Base-by-base conservation (phyloP, 1,140 invertebrate genomes). In the Macrosteles quadrilineatus region DNA sequence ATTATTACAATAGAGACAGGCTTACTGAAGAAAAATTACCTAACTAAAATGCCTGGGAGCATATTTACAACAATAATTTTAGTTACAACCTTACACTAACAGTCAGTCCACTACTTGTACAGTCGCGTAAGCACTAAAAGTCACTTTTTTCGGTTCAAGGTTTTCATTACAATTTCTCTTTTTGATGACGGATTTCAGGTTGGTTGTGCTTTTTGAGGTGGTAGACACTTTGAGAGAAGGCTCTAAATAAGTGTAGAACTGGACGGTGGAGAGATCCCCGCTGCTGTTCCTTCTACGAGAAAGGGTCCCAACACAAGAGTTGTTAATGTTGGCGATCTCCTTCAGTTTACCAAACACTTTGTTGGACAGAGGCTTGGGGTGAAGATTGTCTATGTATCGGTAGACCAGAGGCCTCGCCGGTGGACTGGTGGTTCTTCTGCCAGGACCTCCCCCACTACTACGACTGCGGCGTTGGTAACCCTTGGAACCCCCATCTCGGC, bases 131-230 rank as follows among this genome's bases (percentile, higher is more conserved):
- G 75, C 75, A 64, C 75, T 76, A 53, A 76, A 76, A 11, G 75
- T 76, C 14, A 76, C 75, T 70, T 76, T 76, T 67, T 76, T 76
- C 2, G 75, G 75, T 50, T 76, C 75, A 17, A 64, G n/a, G 40
- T 70, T 70, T 17, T 73, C 68, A 1, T 74, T 59, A 23, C 21
- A 29, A 25, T 29, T 59, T 23, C 27, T 59, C 23, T 59, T 59
- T 25, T 77, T 77, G 27, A 77, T 77, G 3, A 77, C 73, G 17
- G 73, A 73, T 62, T 76, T 76, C 3, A 76, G 67, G 45, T 73
- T 73, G 1, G 69, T 65, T 6, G 72, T 63, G 25, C 68, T 69
- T 64, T 72, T 75, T 25, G 68, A 55, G 2, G 21, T 25, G 14
- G 55, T 17, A 17, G 29, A 65, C 9, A 23, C 11, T 23, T 59